Percentiles rank a stretch among this genome's conserved stretches.
These are phyloP conservation scores for Tetranychus piercei DNA, from an alignment of 2,888 invertebrate species.

Conservation along the genomic window DNA sequence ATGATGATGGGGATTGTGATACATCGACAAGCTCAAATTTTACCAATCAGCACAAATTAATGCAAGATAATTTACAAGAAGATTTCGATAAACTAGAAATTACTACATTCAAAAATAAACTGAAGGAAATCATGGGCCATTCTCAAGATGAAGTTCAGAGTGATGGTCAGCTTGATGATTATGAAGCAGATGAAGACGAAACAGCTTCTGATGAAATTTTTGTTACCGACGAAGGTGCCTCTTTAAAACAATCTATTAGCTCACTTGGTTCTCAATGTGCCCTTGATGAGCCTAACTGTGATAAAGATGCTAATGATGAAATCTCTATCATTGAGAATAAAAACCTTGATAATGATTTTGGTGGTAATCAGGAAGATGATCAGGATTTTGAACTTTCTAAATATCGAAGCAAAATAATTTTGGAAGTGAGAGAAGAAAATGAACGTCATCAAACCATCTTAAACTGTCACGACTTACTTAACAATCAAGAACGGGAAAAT, in stretches of 20 bases:
- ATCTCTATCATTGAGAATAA: background rate
- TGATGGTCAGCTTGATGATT: conserved; percentile 29
- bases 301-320: conserved; percentile 12
- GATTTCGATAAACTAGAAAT: conserved; percentile 12
- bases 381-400: background rate
- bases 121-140: conserved; percentile 12
- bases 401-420: background rate
- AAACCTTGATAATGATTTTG: background rate
- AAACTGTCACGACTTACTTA: conserved; percentile 23
- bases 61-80: conserved; percentile 40
- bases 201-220: conserved; percentile 38
- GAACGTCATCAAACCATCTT: background rate
- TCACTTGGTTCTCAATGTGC: conserved; percentile 10
- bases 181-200: conserved; percentile 41
- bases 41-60: background rate
- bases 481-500: conserved; percentile 52
- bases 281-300: conserved; percentile 19
- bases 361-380: background rate
- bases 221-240: background rate
- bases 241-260: background rate
- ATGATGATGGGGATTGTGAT: background rate
- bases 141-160: background rate
- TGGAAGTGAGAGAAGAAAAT: background rate
- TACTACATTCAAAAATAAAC: conserved; percentile 12
- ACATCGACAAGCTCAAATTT: background rate